A percentile compares a stretch with the other conserved stretches of the same genome.
These are phyloP conservation scores for Steinernema hermaphroditum DNA, from an alignment of 2,888 invertebrate genomes.

Conservation along the genomic window DNA sequence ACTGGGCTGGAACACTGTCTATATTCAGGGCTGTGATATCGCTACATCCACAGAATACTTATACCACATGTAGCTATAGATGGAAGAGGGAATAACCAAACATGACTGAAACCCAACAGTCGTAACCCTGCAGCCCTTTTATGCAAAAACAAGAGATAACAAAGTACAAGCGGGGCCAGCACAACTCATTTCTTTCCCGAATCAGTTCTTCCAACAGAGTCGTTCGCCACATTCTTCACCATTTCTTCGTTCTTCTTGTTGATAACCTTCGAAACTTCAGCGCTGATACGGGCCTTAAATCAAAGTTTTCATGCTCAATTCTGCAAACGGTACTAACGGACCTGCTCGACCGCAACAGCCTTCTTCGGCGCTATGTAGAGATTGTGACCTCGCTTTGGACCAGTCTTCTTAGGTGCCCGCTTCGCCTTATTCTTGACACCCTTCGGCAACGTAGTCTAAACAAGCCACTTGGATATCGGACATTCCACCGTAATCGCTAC, in stretches of 20 bases:
- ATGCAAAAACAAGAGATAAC: neutral
- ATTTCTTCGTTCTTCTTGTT: slow-evolving; percentile 64
- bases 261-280: slow-evolving; percentile 58
- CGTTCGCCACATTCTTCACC: slow-evolving; percentile 39
- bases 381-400: slow-evolving; percentile 46
- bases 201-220: slow-evolving; percentile 7
- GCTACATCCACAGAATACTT: too few species aligned
- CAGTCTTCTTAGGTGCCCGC: slow-evolving; percentile 34
- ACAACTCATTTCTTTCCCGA: neutral
- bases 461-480: neutral
- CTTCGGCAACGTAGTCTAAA: slow-evolving; percentile 45
- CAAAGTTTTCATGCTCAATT: neutral
- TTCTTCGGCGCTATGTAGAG: slow-evolving; percentile 56
- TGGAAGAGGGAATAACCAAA: too few species aligned
- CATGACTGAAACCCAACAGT: too few species aligned
- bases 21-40: too few species aligned
- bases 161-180: neutral
- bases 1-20: too few species aligned
- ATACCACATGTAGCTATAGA: too few species aligned
- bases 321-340: slow-evolving; percentile 1
- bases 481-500: neutral
- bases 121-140: too few species aligned
- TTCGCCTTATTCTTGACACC: slow-evolving; percentile 56
- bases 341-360: slow-evolving; percentile 47
- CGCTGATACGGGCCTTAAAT: slow-evolving; percentile 50